These are phyloP conservation scores for Anoplius nigerrimus DNA, from an alignment of 2,888 invertebrate genomes.

Conservation along the genomic window DNA sequence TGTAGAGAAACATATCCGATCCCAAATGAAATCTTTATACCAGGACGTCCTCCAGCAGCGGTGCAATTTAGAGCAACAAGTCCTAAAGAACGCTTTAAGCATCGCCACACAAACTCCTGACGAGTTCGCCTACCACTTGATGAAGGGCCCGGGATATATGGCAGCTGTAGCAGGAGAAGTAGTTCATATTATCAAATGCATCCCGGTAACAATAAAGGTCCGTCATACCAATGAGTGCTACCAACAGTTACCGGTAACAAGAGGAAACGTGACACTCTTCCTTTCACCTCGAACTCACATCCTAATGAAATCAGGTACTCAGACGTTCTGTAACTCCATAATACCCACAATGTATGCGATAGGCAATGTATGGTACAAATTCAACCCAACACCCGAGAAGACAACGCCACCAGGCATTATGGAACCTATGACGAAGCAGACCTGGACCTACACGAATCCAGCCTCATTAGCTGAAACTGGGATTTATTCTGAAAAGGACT, in stretches of 20 bases:
- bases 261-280: constrained; percentile 28
- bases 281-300: constrained; percentile 49
- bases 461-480: too few species aligned
- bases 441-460: too few species aligned
- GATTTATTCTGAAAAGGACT: too few species aligned
- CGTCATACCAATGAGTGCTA: constrained; percentile 39
- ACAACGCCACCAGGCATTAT: too few species aligned
- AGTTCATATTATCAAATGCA: too few species aligned
- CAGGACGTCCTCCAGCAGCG: constrained; percentile 41
- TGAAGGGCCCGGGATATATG: constrained; percentile 50
- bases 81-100: constrained; percentile 47
- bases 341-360: too few species aligned
- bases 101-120: constrained; percentile 50
- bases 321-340: constrained; percentile 41
- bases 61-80: constrained; percentile 51
- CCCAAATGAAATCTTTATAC: constrained; percentile 43
- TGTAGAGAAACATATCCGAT: constrained; percentile 48
- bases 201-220: constrained; percentile 44
- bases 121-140: constrained; percentile 49
- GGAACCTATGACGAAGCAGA: too few species aligned
- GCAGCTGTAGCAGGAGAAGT: constrained; percentile 52
- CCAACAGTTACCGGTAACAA: constrained; percentile 47
- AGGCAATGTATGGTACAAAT: too few species aligned
- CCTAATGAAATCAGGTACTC: constrained; percentile 37
- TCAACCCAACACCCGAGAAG: too few species aligned